These are phyloP conservation scores for Zygothrica quintamaculata DNA, from an alignment of 2,888 invertebrate species.

Conservation along the genomic window DNA sequence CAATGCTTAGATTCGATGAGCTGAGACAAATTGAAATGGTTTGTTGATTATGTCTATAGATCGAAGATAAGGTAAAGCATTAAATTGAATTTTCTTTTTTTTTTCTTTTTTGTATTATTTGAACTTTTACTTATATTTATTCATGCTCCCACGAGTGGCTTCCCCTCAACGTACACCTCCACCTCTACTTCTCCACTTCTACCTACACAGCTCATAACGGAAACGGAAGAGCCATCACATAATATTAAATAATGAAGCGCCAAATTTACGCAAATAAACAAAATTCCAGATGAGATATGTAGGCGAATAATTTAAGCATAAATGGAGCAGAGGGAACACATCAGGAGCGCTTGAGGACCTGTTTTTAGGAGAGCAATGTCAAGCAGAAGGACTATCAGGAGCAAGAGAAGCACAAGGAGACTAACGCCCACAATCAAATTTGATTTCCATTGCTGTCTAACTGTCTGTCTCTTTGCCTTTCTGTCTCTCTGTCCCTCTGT, in stretches of 20 bases:
- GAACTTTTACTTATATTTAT: slow-evolving; percentile 12
- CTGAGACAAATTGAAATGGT: slow-evolving; percentile 7
- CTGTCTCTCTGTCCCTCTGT: slow-evolving; percentile 40
- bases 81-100: slow-evolving; percentile 3
- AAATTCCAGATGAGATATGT: slow-evolving; percentile 12
- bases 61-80: slow-evolving; percentile 19
- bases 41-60: slow-evolving; percentile 11
- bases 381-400: slow-evolving; percentile 9
- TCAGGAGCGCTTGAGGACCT: not conserved
- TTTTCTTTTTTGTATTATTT: no score
- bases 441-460: slow-evolving; percentile 55
- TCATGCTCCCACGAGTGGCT: slow-evolving; percentile 22
- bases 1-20: slow-evolving; percentile 5
- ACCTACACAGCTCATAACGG: no score
- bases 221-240: slow-evolving; percentile 15
- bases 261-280: slow-evolving; percentile 46
- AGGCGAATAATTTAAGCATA: slow-evolving; percentile 20
- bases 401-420: no score
- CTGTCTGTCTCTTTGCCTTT: slow-evolving; percentile 41
- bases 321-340: not conserved
- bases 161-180: no score
- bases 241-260: slow-evolving; percentile 45
- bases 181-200: no score
- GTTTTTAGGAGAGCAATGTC: not conserved
- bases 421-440: slow-evolving; percentile 56